Base-by-base conservation (phyloP, 2,797 vertebrate genomes). In the Danio albolineatus region DNA sequence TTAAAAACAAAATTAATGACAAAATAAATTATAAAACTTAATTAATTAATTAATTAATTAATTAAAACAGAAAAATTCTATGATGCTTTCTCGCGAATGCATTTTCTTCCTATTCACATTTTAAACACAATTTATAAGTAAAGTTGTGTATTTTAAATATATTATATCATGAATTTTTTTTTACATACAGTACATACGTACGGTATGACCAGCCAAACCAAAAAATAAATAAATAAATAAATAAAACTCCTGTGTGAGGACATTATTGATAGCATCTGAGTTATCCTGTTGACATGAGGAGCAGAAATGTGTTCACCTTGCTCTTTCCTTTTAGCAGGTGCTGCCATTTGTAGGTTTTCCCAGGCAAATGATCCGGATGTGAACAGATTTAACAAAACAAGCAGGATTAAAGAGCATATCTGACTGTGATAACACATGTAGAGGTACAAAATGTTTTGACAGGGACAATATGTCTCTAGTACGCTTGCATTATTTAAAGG, bases 261-360 rank as follows among this genome's bases (percentile, higher is more conserved):
- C 87, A 91, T 90, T 89, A 93, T 93, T 92, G 90, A 90, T 88
- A 62, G 54, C 6, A 90, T 92, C 92, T 90, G 89, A 89, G 90
- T 89, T 91, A 73, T 49, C n/a, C 48, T 64, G 54, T 49, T 65
- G 76, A 78, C 49, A 73, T n/a, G 39, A 59, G 17, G 49, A 76
- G 57, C 19, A 62, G 69, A 60, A 49, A 61, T 75, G 73, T 72
- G 64, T 49, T 39, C 81, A 66, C 79, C 36, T 54, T 48, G 28
- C 21, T 19, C 21, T 56, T 28, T 28, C 28, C 28, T 28, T 28
- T 28, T 54, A 39, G 78, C 70, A 59, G 72, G 60, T 79, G 66
- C 69, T 73, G 72, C 69, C 53, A 73, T 62, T 46, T 39, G 61
- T 17, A 12, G 17, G 16, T 38, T 79, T 28, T 28, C 39, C 46